Evolutionary conservation across 1,140 invertebrate genomes (phyloP).

Genomic region (Carcinoscorpius rotundicauda): DNA sequence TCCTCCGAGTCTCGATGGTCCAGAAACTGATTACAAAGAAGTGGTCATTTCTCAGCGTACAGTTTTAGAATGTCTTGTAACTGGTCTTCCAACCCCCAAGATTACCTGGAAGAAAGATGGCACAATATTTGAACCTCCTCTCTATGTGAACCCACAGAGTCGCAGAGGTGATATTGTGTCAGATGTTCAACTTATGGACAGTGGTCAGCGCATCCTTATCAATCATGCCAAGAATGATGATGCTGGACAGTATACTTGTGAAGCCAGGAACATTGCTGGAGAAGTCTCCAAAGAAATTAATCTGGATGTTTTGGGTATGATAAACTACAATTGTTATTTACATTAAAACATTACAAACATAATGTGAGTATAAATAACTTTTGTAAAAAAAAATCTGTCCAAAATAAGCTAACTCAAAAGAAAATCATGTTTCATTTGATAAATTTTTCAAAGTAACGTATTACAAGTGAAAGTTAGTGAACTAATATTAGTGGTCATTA

Average conservation of each 20-base stretch:
- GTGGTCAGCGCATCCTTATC: neutral
- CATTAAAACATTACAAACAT: no score
- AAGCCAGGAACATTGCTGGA: constrained; percentile 35
- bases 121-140: neutral
- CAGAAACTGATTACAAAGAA: no score
- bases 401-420: no score
- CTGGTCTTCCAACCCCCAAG: constrained; percentile 30
- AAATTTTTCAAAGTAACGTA: no score
- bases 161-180: neutral
- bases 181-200: constrained; percentile 2
- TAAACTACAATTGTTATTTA: neutral
- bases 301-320: constrained; percentile 12
- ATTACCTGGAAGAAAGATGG: constrained; percentile 29
- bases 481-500: no score
- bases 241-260: constrained; percentile 34
- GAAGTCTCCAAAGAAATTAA: constrained; percentile 6
- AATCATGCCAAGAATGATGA: constrained; percentile 27
- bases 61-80: constrained; percentile 27
- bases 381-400: no score
- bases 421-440: no score
- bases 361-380: no score
- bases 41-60: no score
- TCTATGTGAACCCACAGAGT: no score
- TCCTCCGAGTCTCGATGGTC: no score
- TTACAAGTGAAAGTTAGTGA: no score